Evolutionary conservation across 2,113 vertebrate species (phyloP), one percentile per base, ranked within the genome.

Genomic region (Catharus bicknelli): DNA sequence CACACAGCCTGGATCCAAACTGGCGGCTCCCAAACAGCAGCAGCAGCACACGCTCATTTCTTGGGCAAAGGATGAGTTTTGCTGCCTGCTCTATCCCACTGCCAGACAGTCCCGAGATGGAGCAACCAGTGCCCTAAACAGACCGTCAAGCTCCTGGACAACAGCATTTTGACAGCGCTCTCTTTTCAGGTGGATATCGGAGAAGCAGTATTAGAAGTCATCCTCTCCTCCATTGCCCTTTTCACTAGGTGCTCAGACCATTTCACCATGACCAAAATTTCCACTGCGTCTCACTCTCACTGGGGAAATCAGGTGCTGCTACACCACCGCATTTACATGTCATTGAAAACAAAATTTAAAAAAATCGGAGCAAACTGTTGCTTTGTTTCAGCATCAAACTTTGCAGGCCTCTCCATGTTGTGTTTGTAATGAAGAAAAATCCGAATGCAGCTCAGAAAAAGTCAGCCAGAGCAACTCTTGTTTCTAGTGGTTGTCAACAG

Each of bases 221-320:
- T 91, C 77, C 86, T 58, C 79, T 70, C 22, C 64, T 95, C 72
- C 50, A 48, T 83, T 92, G 93, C 58, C 90, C 68, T 91, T 95
- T 92, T 88, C 59, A 34, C 17, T 66, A 59, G 63, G 50, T 93
- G 67, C 83, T 94, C n/a, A 87, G 45, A 43, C 40, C 15, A 14
- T 34, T 93, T 72, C 45, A 90, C 79, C 73, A 66, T 80, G 59
- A 90, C 54, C 53, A 77, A 95, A 96, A 96, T 36, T 78, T 87
- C 70, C 51, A 4, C 22, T 42, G n/a, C 8, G 18, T 86, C 32
- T 84, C 2, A 2, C 19, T 84, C 64, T 34, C 57, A 36, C 27
- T 8, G 48, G 8, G 7, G 53, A 92, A 84, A 84, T 25, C 69
- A 27, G 40, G 36, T 89, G 51, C 34, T 63, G 48, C 54, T 69